Percentiles rank a stretch among this genome's conserved stretches.
phyloP scores from a whole-genome alignment of 2,797 vertebrate species.

The Brachyalestes nurse region DNA sequence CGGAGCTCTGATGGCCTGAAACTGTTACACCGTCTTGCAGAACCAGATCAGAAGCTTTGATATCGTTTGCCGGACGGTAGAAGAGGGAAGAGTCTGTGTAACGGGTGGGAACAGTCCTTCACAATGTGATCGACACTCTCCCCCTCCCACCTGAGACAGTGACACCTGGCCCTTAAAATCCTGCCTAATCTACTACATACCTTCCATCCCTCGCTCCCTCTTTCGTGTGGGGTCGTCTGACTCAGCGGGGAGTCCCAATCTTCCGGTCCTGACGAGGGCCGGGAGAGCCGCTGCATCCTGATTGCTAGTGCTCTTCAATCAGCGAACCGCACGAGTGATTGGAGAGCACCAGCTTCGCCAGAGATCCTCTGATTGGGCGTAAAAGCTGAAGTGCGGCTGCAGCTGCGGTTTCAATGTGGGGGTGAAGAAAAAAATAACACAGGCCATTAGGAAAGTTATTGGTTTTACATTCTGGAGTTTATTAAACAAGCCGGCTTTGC shows the following conservation, averaged over 20 bases:
- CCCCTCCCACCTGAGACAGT: not conserved
- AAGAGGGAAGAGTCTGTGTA: no score
- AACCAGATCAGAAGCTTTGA: no score
- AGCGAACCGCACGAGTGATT: constrained; percentile 52
- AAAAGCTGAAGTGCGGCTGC: constrained; percentile 47
- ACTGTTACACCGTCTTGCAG: no score
- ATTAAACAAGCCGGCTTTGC: constrained; percentile 41
- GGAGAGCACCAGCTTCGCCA: constrained; percentile 45
- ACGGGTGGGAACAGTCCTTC: no score
- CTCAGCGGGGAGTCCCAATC: not conserved
- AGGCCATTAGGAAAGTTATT: constrained; percentile 50
- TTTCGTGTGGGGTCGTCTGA: not conserved
- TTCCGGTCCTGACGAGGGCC: constrained; percentile 48
- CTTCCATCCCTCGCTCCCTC: not conserved
- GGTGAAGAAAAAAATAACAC: not conserved
- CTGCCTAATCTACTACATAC: not conserved
- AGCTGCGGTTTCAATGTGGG: constrained; percentile 44
- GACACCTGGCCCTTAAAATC: constrained; percentile 15
- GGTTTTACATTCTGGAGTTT: constrained; percentile 57
- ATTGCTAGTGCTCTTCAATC: constrained; percentile 64
- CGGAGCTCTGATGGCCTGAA: no score
- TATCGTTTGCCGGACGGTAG: no score
- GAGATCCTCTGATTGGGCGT: constrained; percentile 69
- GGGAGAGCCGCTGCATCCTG: constrained; percentile 50
- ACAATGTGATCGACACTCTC: no score